Evolutionary conservation across 2,888 invertebrate genomes (phyloP).

Genomic region (Torymus auratus): DNA sequence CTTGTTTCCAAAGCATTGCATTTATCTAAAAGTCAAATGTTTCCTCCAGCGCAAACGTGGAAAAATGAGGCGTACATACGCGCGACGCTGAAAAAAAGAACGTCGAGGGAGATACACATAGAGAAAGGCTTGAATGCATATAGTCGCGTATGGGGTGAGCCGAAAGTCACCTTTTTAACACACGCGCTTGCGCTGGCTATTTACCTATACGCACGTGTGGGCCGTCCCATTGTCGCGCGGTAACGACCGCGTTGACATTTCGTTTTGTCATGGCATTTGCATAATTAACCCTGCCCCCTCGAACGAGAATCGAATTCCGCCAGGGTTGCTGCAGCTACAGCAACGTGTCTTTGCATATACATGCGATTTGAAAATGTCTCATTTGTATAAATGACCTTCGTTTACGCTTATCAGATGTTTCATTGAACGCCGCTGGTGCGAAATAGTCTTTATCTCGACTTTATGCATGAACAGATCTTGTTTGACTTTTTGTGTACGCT

Average conservation of each 20-base stretch:
- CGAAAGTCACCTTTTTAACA: constrained; percentile 60
- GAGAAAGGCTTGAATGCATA: constrained; percentile 6
- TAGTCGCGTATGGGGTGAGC: constrained; percentile 42
- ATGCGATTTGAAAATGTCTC: too few species aligned
- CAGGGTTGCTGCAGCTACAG: background rate
- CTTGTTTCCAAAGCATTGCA: too few species aligned
- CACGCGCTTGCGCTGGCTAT: constrained; percentile 55
- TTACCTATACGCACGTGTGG: constrained; percentile 61
- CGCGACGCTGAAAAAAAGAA: background rate
- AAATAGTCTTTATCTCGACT: too few species aligned
- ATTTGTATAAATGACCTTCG: too few species aligned
- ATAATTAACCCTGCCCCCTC: constrained; percentile 60
- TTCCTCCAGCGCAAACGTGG: too few species aligned
- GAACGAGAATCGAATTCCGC: constrained; percentile 15
- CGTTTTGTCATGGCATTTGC: constrained; percentile 61
- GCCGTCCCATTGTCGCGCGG: constrained; percentile 22
- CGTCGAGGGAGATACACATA: constrained; percentile 7
- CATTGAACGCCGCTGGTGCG: too few species aligned
- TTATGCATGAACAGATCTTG: too few species aligned
- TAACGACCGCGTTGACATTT: constrained; percentile 51
- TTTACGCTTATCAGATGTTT: too few species aligned
- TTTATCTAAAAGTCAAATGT: too few species aligned
- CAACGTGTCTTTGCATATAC: too few species aligned
- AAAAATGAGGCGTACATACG: too few species aligned
- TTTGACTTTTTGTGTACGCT: too few species aligned